Evolutionary conservation across 2,797 vertebrate species (phyloP).

Genomic region (Poeciliopsis turneri): DNA sequence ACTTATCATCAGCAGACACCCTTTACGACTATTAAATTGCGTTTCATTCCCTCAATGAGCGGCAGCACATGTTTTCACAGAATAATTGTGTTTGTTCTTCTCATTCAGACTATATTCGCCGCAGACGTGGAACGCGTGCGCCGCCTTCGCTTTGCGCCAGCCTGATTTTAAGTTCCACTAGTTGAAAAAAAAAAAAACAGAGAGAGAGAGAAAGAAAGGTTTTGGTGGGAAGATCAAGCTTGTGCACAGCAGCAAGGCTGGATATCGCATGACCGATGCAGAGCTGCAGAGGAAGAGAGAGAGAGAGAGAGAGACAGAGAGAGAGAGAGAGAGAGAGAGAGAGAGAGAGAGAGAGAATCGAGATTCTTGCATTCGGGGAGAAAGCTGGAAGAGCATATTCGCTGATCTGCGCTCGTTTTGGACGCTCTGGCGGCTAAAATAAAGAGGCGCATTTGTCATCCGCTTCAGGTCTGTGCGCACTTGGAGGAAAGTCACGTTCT

Average conservation of each 20-base stretch:
- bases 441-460: conserved; percentile 37
- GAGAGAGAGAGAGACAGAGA: background rate
- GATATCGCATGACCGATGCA: conserved; percentile 8
- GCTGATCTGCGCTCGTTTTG: conserved; percentile 7
- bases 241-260: conserved; percentile 64
- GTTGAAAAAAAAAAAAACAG: conserved; percentile 41
- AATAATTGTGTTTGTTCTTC: conserved; percentile 11
- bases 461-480: conserved; percentile 58
- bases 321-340: background rate
- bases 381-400: conserved; percentile 22
- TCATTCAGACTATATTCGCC: background rate
- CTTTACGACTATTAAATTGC: conserved; percentile 73
- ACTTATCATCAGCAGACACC: conserved; percentile 65
- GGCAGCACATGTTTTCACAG: conserved; percentile 55
- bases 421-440: conserved; percentile 6
- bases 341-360: background rate
- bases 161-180: conserved; percentile 77
- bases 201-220: no score
- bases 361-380: conserved; percentile 4
- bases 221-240: conserved; percentile 52
- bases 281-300: conserved; percentile 42
- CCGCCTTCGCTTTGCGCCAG: conserved; percentile 64
- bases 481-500: conserved; percentile 71
- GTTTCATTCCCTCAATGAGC: conserved; percentile 67
- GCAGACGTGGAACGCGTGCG: conserved; percentile 17